Base-by-base conservation (phyloP, 2,797 vertebrate genomes). In the Rhinatrema bivittatum region DNA sequence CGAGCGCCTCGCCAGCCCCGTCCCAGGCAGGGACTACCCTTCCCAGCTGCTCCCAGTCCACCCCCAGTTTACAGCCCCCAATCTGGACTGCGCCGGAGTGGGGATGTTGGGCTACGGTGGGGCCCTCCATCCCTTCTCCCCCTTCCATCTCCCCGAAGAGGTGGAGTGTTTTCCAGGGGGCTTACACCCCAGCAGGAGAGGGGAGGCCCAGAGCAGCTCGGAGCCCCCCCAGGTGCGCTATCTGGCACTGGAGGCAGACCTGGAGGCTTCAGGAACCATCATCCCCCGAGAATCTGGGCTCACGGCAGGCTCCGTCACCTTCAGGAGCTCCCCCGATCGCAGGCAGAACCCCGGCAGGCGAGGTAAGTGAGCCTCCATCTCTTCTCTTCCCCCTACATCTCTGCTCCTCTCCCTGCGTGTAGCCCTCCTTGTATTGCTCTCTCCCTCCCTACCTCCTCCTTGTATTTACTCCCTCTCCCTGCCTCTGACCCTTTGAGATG, bases 11-110 rank as follows among this genome's bases (percentile, higher is more conserved):
- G n/a, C n/a, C n/a, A n/a, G n/a, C n/a, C n/a, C n/a, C n/a, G n/a
- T n/a, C n/a, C 5, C 14, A 7, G 39, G 32, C 12, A 46, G 32
- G 4, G 21, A 32, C 6, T 54, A 45, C 13, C 29, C 42, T 2
- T 34, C 50, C 4, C 51, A 39, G 7, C 46, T 53, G 21, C 51
- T 58, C 10, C 41, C 50, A 18, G 55, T 59, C 5, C 44, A 42
- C 8, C 46, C 41, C 2, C 38, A 48, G 25, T 60, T 60, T 25
- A 32, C 35, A 23, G 50, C 37, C 14, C 46, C 47, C 9, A 35
- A 39, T 19, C 40, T 39, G 8, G 37, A 53, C 21, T 14, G 29
- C 11, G 36, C 22, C n/a, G 40, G 39, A 5, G 34, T 54, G 5
- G 36, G 54, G 7, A 36, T 62, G 20, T 32, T 63, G 25, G 51